A percentile compares a stretch with the other conserved stretches of the same genome.
These are phyloP conservation scores for Lamprologus lemairii DNA, from an alignment of 2,113 vertebrate species.

Conservation along the genomic window DNA sequence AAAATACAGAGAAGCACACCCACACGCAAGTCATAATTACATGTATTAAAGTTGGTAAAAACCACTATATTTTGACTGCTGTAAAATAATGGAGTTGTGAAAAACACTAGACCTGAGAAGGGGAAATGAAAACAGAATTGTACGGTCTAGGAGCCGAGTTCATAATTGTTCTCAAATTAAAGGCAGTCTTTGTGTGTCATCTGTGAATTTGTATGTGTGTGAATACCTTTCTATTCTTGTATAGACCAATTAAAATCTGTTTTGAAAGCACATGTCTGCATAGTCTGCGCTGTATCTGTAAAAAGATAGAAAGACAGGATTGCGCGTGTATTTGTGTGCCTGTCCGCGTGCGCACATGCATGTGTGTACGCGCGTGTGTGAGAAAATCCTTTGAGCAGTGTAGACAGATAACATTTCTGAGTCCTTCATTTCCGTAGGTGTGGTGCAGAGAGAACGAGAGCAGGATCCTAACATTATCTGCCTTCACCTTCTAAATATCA, in stretches of 20 bases:
- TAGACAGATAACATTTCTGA: slow-evolving; percentile 26
- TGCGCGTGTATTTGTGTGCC: neutral
- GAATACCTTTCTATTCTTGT: neutral
- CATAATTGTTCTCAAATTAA: slow-evolving; percentile 9
- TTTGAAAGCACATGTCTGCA: neutral
- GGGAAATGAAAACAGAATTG: neutral
- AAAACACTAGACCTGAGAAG: neutral
- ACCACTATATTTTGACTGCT: neutral
- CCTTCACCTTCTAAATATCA: slow-evolving; percentile 34
- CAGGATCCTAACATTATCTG: slow-evolving; percentile 30
- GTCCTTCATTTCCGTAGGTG: slow-evolving; percentile 12
- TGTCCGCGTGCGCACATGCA: neutral
- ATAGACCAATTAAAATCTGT: neutral
- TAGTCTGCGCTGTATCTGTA: neutral
- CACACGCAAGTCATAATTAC: neutral
- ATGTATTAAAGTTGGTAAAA: neutral
- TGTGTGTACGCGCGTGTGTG: neutral
- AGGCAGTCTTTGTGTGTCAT: neutral
- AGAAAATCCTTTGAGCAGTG: neutral
- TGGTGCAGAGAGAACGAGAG: neutral
- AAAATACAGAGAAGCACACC: neutral
- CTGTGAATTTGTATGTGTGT: neutral
- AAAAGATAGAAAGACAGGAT: neutral
- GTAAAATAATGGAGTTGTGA: neutral
- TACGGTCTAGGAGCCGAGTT: neutral